A percentile compares a stretch with the other conserved stretches of the same genome.
Evolutionary conservation across 2,113 vertebrate species (phyloP).

Genomic region (Eublepharis macularius): DNA sequence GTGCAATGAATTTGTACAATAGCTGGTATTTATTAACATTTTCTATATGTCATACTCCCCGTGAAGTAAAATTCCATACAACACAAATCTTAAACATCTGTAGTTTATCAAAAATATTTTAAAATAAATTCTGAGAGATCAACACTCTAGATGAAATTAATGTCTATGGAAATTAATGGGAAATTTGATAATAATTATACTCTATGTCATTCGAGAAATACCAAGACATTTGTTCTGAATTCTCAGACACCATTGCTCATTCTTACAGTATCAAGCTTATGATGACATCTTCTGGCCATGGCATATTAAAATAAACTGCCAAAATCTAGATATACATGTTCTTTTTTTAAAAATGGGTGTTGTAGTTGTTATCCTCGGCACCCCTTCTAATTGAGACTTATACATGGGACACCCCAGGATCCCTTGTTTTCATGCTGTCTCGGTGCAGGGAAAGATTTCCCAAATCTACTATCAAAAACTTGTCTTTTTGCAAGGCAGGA

Average conservation of each 20-base stretch:
- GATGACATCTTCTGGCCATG: slow-evolving; percentile 67
- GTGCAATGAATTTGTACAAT: not conserved
- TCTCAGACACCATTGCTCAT: not conserved
- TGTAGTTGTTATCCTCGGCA: too few species aligned
- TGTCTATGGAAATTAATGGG: not conserved
- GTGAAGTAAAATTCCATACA: not conserved
- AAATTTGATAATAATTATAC: not conserved
- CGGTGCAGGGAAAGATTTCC: too few species aligned
- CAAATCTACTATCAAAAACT: too few species aligned
- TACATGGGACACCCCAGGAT: too few species aligned
- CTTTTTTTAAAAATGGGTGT: not conserved
- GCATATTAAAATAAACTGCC: not conserved
- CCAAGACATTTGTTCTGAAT: not conserved
- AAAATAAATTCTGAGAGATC: not conserved
- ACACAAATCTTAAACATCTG: too few species aligned
- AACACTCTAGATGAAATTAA: not conserved
- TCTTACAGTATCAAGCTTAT: not conserved
- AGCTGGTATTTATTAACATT: not conserved
- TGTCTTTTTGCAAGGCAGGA: too few species aligned
- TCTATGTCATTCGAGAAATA: not conserved
- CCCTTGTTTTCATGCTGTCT: too few species aligned
- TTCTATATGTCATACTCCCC: not conserved
- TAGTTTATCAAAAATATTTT: too few species aligned
- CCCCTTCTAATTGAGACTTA: too few species aligned
- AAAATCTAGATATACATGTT: not conserved